phyloP scores from a whole-genome alignment of 2,797 vertebrate genomes.

The Anguilla anguilla region DNA sequence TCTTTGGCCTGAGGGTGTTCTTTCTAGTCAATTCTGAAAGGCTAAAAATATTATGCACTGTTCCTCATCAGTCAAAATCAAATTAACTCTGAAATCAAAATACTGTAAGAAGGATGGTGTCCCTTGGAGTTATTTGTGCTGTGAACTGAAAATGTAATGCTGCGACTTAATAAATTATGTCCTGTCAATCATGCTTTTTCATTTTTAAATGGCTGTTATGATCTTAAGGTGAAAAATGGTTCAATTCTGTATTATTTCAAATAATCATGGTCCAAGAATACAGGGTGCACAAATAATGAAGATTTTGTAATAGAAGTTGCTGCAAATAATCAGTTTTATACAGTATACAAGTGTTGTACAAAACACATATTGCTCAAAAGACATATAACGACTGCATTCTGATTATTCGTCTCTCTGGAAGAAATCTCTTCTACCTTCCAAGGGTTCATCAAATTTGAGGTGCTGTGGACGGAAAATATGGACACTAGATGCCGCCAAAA shows the following conservation, averaged over 20 bases:
- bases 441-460: background rate
- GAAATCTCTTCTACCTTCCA: background rate
- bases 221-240: background rate
- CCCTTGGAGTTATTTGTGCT: background rate
- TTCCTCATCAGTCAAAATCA: background rate
- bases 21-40: background rate
- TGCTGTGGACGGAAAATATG: background rate
- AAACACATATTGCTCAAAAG: background rate
- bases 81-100: background rate
- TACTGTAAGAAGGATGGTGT: background rate
- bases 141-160: background rate
- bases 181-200: background rate
- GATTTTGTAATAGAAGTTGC: background rate
- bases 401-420: background rate
- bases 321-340: background rate
- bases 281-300: background rate
- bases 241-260: background rate
- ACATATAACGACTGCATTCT: background rate
- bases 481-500: slow-evolving; percentile 17
- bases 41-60: background rate
- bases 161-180: background rate
- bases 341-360: background rate
- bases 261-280: background rate
- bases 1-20: background rate
- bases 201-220: background rate